Base-by-base conservation (phyloP, 2,888 invertebrate species). In the Galerucella calmariensis region DNA sequence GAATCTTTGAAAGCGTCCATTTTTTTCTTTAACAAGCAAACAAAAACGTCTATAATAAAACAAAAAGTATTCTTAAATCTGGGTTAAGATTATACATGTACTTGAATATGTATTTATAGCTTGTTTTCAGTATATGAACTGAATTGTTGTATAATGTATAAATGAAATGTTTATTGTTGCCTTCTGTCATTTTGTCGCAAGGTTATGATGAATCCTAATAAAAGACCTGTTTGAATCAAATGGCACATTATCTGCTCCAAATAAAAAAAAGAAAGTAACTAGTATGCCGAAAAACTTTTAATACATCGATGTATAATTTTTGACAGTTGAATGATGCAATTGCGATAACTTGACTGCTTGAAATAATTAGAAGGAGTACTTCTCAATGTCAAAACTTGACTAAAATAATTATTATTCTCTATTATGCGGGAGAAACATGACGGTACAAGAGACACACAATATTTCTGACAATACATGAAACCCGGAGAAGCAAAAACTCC, bases 1-100 rank as follows among this genome's bases (percentile, higher is more conserved):
- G 63, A 5, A 65, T 46, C 16, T 65, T 20, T 9, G 46, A 65
- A 65, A n/a, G 20, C 46, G 63, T 65, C 14, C 41, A 16, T 35
- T 44, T 41, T 62, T 62, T 63, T 44, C 20, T 20, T 63, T 6
- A 65, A 16, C 46, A 46, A 65, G 46, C 35, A 65, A 65, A 65
- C 46, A 65, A 65, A 65, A 65, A 44, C 61, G 12, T 65, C 63
- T 65, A 65, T 65, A 65, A 65, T 46, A 65, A 65, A 46, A 65
- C 35, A 56, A 9, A 56, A 56, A 65, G 44, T 61, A 35, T 35
- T 61, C 35, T 27, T 35, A 14, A 65, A 65, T 46, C 63, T 65
- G 46, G 63, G 63, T 65, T 65, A 65, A 65, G 12, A 65, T 44
- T 44, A 48, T 1, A 41, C 35, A 41, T 8, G 35, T 41, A 48